Evolutionary conservation across 1,140 invertebrate species (phyloP), one percentile per base, ranked within the genome.

Genomic region (Drosophila arizonae): DNA sequence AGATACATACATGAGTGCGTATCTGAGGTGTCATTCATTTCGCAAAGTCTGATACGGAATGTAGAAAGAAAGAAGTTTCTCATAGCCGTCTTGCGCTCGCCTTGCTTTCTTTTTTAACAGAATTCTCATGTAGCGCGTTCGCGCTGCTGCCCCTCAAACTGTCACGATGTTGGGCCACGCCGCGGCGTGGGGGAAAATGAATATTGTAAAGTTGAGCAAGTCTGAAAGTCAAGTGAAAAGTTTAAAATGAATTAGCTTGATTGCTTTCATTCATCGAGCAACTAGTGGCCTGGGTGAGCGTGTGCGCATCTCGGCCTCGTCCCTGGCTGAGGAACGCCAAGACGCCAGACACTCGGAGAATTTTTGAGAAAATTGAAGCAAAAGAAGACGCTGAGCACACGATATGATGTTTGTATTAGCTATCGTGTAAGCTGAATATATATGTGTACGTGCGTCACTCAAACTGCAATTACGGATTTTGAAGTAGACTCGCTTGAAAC

Each of bases 181-280:
- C 45, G 41, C 43, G 15, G 28, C 13, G 43, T 43, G 17, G 33
- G 45, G n/a, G 36, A 64, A 48, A 85, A 65, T 80, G 60, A 79
- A 84, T 73, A 85, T 73, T 56, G 24, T 60, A 51, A 64, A 57
- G 58, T 57, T 65, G 30, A 21, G 52, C 52, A 65, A 65, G 60
- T 67, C 41, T 58, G 36, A 72, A 56, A 82, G 68, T 84, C 72
- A 76, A 72, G 76, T 54, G 24, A 15, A 76, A 76, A 84, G 66
- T 75, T 81, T 70, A 76, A 76, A 80, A 79, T 70, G 64, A 82
- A 84, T 77, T 79, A 81, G 73, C 72, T 64, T 58, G 54, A 77
- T 68, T 77, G 68, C 63, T 50, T 56, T 62, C 43, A 39, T 63
- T 61, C 48, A 73, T 81, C 39, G 17, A 10, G 41, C 60, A 63